Evolutionary conservation across 2,888 invertebrate genomes (phyloP).

Genomic region (Acholoe squamosa): DNA sequence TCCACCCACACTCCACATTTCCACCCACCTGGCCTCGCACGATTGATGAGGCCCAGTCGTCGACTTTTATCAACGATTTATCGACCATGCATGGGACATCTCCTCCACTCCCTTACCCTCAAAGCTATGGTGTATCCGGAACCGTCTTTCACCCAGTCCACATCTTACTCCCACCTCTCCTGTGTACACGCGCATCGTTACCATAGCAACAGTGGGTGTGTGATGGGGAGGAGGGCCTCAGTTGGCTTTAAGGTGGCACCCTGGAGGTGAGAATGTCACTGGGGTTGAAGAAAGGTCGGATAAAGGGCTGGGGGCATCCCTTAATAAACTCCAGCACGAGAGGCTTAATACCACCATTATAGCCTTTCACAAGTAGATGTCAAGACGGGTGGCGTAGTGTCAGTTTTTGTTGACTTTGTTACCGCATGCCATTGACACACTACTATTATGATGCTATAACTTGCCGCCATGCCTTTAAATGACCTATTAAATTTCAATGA

Average conservation of each 20-base stretch:
- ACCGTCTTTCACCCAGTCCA: background rate
- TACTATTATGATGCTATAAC: too few relatives aligned
- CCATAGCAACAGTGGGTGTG: background rate
- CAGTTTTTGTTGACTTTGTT: too few relatives aligned
- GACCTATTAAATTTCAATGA: too few relatives aligned
- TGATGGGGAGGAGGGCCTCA: constrained; percentile 4
- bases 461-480: too few relatives aligned
- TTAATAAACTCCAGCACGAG: background rate
- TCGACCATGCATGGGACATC: constrained; percentile 19
- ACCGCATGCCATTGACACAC: too few relatives aligned
- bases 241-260: constrained; percentile 33
- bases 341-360: background rate
- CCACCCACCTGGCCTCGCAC: background rate
- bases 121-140: background rate
- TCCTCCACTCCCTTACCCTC: background rate
- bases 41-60: constrained; percentile 27
- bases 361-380: background rate
- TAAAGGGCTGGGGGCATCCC: background rate
- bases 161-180: constrained; percentile 30
- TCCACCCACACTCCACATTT: background rate
- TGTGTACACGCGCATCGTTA: background rate
- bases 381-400: background rate
- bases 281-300: too few relatives aligned
- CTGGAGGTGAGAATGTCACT: constrained; percentile 37
- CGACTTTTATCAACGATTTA: constrained; percentile 52